These are phyloP conservation scores for Marasmarcha lunaedactyla DNA, from an alignment of 2,888 invertebrate species.

Conservation along the genomic window DNA sequence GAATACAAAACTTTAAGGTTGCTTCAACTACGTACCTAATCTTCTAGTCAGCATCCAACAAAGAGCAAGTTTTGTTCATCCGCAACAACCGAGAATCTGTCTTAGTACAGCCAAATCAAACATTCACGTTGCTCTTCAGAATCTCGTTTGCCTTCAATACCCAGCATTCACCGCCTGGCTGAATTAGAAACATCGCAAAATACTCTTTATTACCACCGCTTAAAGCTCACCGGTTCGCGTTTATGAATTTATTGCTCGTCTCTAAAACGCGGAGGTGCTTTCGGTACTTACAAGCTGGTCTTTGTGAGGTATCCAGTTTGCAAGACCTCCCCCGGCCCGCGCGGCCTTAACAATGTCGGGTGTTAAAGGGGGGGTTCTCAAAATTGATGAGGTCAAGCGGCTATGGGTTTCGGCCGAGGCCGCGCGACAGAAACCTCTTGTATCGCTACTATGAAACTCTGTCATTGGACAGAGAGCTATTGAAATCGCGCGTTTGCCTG, in stretches of 20 bases:
- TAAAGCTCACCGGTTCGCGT: constrained; percentile 32
- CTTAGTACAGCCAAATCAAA: constrained; percentile 30
- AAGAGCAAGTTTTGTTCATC: constrained; percentile 12
- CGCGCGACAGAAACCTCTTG: constrained; percentile 56
- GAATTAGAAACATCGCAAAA: constrained; percentile 27
- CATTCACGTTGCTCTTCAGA: constrained; percentile 46
- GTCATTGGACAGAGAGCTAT: constrained; percentile 58
- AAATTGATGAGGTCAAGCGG: constrained; percentile 24
- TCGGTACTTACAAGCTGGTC: constrained; percentile 56
- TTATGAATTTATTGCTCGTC: constrained; percentile 14
- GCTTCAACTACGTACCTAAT: too few species aligned
- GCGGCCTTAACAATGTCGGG: constrained; percentile 18
- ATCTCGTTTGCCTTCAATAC: constrained; percentile 60
- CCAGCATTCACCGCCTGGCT: constrained; percentile 18
- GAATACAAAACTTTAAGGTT: too few species aligned
- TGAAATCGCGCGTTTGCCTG: constrained; percentile 30
- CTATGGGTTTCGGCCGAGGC: constrained; percentile 44
- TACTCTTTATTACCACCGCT: constrained; percentile 25
- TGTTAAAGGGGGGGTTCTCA: constrained; percentile 21
- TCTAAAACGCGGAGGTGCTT: constrained; percentile 60
- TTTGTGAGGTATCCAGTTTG: constrained; percentile 50
- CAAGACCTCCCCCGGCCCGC: constrained; percentile 33
- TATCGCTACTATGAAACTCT: constrained; percentile 58
- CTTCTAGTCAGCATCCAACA: not conserved
- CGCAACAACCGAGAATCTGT: constrained; percentile 11